Conservation (phyloP, 2,888 invertebrate species). For the Phyto melanocephala region DNA sequence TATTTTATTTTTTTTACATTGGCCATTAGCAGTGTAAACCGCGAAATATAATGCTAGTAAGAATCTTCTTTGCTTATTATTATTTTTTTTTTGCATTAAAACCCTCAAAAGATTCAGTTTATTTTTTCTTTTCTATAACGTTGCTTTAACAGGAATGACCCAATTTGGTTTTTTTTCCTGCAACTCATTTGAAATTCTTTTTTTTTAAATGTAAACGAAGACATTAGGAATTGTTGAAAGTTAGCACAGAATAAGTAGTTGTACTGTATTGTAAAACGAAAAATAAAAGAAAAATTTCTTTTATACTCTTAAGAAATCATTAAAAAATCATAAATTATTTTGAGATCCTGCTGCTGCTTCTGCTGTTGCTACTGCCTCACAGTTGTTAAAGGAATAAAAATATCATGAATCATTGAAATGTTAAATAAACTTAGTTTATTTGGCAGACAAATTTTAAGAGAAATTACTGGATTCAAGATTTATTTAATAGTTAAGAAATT, state of each 20-base stretch:
- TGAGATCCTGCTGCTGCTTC: constrained; percentile 28
- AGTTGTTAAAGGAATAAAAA: neutral
- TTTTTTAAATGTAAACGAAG: constrained; percentile 62
- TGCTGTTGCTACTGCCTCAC: neutral
- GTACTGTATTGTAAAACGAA: neutral
- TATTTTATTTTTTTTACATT: neutral
- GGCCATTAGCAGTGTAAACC: constrained; percentile 25
- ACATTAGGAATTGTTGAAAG: constrained; percentile 26
- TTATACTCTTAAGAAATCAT: constrained; percentile 51
- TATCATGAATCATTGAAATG: constrained; percentile 26
- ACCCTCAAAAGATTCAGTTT: constrained; percentile 30
- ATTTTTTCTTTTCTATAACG: neutral
- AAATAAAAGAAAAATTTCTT: constrained; percentile 6
- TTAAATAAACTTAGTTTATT: constrained; percentile 10
- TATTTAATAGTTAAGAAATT: neutral
- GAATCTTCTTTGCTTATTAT: neutral
- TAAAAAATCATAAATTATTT: constrained; percentile 58
- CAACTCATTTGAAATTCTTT: constrained; percentile 58
- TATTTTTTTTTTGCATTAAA: neutral
- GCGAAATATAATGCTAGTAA: constrained; percentile 22
- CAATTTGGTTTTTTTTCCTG: constrained; percentile 36
- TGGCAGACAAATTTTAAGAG: neutral
- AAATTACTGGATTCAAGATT: neutral
- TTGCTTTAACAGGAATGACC: constrained; percentile 56
- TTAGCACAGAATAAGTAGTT: neutral